phyloP scores from a whole-genome alignment of 2,113 vertebrate species.

The Scomber japonicus region DNA sequence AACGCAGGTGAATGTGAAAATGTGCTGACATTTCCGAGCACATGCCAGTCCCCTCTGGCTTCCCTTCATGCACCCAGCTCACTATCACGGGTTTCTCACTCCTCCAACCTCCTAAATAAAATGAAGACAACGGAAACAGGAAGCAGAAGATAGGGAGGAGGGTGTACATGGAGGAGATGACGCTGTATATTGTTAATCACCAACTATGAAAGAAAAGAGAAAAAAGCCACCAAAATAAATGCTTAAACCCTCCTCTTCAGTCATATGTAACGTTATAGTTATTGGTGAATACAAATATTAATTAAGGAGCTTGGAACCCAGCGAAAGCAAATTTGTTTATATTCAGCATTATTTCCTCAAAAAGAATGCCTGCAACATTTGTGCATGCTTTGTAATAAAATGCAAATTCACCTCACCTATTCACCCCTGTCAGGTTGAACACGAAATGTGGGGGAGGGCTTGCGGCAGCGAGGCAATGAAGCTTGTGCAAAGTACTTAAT shows the following conservation, averaged over 20 bases:
- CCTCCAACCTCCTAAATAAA: conserved; percentile 57
- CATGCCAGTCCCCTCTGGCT: conserved; percentile 62
- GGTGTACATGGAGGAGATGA: conserved; percentile 4
- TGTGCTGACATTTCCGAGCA: conserved; percentile 44
- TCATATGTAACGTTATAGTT: conserved; percentile 18
- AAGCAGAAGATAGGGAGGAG: conserved; percentile 32
- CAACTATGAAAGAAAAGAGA: conserved; percentile 45
- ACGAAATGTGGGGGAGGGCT: conserved; percentile 49
- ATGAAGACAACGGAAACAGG: conserved; percentile 33
- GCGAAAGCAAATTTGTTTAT: conserved; percentile 24
- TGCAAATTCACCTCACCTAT: conserved; percentile 76
- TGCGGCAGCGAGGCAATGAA: conserved; percentile 41
- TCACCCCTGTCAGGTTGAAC: conserved; percentile 73
- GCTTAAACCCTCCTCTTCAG: conserved; percentile 21
- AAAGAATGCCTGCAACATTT: conserved; percentile 35
- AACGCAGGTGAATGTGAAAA: conserved; percentile 57
- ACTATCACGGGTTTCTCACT: conserved; percentile 47
- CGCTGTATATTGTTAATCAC: conserved; percentile 59
- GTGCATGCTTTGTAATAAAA: conserved; percentile 63
- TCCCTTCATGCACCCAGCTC: conserved; percentile 49
- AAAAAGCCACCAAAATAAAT: conserved; percentile 20
- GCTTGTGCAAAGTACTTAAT: conserved; percentile 49
- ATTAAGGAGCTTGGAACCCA: too few species aligned
- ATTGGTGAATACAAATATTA: conserved; percentile 8
- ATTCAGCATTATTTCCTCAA: conserved; percentile 36